Base-by-base conservation (phyloP, 2,888 invertebrate genomes). In the Agrenia bidenticulata region DNA sequence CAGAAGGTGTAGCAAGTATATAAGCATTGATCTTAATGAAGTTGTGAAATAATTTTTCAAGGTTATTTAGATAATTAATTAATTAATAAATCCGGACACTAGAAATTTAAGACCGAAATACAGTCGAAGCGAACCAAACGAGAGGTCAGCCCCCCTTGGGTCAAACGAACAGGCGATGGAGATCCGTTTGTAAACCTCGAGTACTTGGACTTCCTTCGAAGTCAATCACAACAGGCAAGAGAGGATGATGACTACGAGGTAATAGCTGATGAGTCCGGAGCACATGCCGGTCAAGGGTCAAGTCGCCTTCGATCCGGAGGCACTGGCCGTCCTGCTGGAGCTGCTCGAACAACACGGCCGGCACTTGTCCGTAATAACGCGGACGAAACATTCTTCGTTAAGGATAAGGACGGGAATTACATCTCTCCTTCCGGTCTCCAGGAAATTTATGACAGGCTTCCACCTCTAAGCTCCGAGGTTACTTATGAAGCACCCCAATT, bases 381-480 rank as follows among this genome's bases (percentile, higher is more conserved):
- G 2, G 68, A 69, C 56, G 68, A 69, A 51, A 69, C 68, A 2
- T 69, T 63, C 49, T 69, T 51, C 63, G 63, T 60, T 23, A 37
- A 23, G 5, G 63, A 58, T 42, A 17, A 9, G 5, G 27, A 50
- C 15, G 68, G 68, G 37, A 42, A 24, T 1, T 21, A 65, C 26
- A 61, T 69, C 39, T 27, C 32, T 17, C 68, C 68, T 23, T 69
- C 68, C 19, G 68, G 68, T 19, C 21, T 69, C 9, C 21, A 59
- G 24, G 68, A 69, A 62, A 69, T 69, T 53, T 42, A 54, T n/a
- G 62, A 59, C 26, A 21, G 68, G n/a, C 65, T 69, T 56, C 68
- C 68, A 17, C 65, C 68, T 23, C 21, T 51, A 7, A 65, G 65
- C 41, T 17, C 55, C 23, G 68, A 69, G 26, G 55, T 39, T 19